phyloP scores from a whole-genome alignment of 1,140 invertebrate genomes.

The Paraescarpia echinospica region DNA sequence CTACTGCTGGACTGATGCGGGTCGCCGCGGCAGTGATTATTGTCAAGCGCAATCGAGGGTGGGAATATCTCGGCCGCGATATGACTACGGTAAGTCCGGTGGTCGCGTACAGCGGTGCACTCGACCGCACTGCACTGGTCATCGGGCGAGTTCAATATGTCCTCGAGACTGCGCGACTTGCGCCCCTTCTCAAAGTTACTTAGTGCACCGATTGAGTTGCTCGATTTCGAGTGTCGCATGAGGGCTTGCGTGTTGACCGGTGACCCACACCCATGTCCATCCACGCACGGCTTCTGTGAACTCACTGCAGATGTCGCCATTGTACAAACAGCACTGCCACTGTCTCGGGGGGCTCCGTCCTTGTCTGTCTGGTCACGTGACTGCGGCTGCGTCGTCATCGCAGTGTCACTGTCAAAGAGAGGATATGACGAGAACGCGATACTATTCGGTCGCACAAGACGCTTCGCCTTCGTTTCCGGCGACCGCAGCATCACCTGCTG shows the following conservation, averaged over 20 bases:
- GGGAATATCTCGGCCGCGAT: conserved; percentile 13
- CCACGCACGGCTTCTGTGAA: not conserved
- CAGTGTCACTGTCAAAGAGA: conserved; percentile 45
- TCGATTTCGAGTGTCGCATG: not conserved
- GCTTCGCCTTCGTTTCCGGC: conserved; percentile 46
- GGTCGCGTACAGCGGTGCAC: not conserved
- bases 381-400: not conserved
- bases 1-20: conserved; percentile 53
- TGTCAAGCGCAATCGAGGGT: conserved; percentile 23
- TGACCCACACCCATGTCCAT: not conserved
- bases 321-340: not conserved
- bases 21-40: conserved; percentile 43
- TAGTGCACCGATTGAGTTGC: not conserved
- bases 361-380: not conserved
- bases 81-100: not conserved
- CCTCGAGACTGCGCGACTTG: conserved; percentile 55
- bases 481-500: conserved; percentile 42
- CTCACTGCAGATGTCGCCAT: no score
- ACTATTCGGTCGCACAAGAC: conserved; percentile 51
- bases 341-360: not conserved
- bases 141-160: conserved; percentile 43
- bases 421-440: conserved; percentile 56
- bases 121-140: not conserved
- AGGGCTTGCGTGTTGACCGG: not conserved
- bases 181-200: conserved; percentile 24